Conservation (phyloP, 1,140 invertebrate species). For the Ylistrum balloti region DNA sequence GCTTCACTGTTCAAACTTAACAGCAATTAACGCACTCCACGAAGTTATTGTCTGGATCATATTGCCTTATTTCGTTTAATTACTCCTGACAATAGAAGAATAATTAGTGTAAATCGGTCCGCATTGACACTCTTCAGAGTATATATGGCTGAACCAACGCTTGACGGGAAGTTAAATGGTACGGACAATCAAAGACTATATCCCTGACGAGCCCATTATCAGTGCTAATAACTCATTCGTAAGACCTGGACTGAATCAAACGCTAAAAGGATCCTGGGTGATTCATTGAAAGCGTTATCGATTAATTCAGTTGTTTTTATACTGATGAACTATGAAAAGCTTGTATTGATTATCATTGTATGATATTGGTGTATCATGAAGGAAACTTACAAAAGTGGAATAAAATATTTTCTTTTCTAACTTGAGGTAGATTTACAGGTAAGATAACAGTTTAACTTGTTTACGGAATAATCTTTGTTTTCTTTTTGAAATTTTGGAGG, state of each 20-base stretch:
- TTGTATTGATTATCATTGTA: not conserved
- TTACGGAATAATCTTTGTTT: not conserved
- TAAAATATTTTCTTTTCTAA: not conserved
- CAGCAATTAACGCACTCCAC: not conserved
- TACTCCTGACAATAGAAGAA: not conserved
- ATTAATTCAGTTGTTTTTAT: slow-evolving; percentile 10
- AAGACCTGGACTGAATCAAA: not conserved
- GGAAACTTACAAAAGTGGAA: not conserved
- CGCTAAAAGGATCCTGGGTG: not conserved
- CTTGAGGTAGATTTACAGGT: too few relatives aligned
- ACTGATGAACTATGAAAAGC: not conserved
- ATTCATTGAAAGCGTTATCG: not conserved
- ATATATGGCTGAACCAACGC: not conserved
- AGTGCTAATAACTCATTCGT: not conserved
- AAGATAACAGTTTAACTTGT: not conserved
- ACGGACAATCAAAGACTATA: not conserved
- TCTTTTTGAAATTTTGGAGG: too few relatives aligned
- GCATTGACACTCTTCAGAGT: not conserved
- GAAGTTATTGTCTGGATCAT: not conserved
- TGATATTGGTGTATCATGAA: not conserved
- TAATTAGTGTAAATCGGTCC: not conserved
- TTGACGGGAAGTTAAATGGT: not conserved
- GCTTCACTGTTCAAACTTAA: not conserved
- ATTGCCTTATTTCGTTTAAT: not conserved
- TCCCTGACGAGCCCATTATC: slow-evolving; percentile 9